Conservation (phyloP, 2,888 invertebrate species). For the Tholera decimalis region DNA sequence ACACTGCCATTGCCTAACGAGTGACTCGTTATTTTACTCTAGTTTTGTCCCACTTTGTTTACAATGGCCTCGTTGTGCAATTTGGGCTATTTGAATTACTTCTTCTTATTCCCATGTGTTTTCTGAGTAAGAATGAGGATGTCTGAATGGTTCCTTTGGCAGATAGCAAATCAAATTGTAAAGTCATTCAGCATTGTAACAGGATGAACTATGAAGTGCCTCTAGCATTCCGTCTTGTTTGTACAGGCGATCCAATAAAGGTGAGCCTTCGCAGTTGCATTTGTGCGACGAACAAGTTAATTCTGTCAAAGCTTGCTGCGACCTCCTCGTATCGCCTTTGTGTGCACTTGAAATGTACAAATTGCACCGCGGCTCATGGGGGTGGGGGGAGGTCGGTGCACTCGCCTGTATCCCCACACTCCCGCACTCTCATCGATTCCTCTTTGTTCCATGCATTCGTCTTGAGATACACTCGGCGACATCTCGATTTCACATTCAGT, state of each 20-base stretch:
- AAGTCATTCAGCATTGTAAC: conserved; percentile 39
- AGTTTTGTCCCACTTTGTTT: conserved; percentile 80
- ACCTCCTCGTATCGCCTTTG: conserved; percentile 90
- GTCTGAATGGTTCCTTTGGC: neutral
- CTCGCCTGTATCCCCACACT: conserved; percentile 82
- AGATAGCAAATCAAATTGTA: conserved; percentile 32
- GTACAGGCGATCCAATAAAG: conserved; percentile 85
- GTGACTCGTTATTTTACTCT: conserved; percentile 79
- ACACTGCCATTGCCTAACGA: conserved; percentile 81
- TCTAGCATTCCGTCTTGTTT: conserved; percentile 76
- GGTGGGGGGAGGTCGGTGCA: conserved; percentile 86
- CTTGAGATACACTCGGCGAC: conserved; percentile 87
- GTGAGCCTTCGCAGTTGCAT: conserved; percentile 82
- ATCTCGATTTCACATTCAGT: conserved; percentile 88
- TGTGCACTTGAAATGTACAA: conserved; percentile 91
- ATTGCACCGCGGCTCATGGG: conserved; percentile 88
- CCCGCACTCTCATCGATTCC: conserved; percentile 88
- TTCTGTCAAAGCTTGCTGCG: conserved; percentile 90
- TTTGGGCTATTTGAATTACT: conserved; percentile 64
- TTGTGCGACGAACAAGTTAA: conserved; percentile 89
- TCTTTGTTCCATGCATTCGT: conserved; percentile 89
- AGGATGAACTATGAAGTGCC: conserved; percentile 50
- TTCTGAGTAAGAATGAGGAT: neutral
- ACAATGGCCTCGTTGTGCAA: conserved; percentile 72
- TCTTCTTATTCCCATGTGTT: conserved; percentile 43